These are phyloP conservation scores for Ammodytes marinus DNA, from an alignment of 2,113 vertebrate species.

Conservation along the genomic window DNA sequence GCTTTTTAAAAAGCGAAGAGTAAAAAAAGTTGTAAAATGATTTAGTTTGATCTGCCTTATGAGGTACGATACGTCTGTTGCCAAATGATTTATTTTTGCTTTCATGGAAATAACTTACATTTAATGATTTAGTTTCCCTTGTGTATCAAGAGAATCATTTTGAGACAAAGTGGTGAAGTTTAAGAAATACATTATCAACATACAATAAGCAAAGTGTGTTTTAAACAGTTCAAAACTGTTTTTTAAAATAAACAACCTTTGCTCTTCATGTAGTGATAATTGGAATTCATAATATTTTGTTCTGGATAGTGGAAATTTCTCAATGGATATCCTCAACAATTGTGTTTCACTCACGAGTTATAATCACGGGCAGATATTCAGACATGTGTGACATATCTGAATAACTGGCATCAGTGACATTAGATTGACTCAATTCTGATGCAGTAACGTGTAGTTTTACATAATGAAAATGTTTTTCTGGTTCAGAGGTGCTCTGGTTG, in stretches of 20 bases:
- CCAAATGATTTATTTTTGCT: slow-evolving; percentile 70
- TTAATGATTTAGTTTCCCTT: slow-evolving; percentile 23
- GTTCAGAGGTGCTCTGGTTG: slow-evolving; percentile 52
- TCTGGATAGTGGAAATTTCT: slow-evolving; percentile 18
- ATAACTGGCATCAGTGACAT: slow-evolving; percentile 51
- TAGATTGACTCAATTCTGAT: slow-evolving; percentile 54
- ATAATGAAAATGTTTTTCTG: slow-evolving; percentile 34
- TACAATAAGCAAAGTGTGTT: slow-evolving; percentile 7
- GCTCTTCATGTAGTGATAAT: neutral
- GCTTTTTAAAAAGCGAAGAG: slow-evolving; percentile 33
- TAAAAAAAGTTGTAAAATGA: slow-evolving; percentile 25
- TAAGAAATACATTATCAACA: neutral
- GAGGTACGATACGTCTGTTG: slow-evolving; percentile 61
- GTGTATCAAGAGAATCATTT: slow-evolving; percentile 2
- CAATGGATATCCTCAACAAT: neutral
- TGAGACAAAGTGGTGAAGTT: slow-evolving; percentile 22
- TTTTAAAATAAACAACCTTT: neutral
- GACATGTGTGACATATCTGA: slow-evolving; percentile 58
- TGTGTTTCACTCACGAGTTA: slow-evolving; percentile 22
- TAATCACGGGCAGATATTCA: slow-evolving; percentile 32
- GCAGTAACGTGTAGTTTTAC: slow-evolving; percentile 55
- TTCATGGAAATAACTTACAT: slow-evolving; percentile 32
- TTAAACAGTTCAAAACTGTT: neutral
- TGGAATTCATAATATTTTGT: neutral
- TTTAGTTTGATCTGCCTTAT: slow-evolving; percentile 38